A percentile compares a stretch with the other conserved stretches of the same genome.
phyloP scores from a whole-genome alignment of 2,797 vertebrate genomes.

The Neosilurus mollespiculum region DNA sequence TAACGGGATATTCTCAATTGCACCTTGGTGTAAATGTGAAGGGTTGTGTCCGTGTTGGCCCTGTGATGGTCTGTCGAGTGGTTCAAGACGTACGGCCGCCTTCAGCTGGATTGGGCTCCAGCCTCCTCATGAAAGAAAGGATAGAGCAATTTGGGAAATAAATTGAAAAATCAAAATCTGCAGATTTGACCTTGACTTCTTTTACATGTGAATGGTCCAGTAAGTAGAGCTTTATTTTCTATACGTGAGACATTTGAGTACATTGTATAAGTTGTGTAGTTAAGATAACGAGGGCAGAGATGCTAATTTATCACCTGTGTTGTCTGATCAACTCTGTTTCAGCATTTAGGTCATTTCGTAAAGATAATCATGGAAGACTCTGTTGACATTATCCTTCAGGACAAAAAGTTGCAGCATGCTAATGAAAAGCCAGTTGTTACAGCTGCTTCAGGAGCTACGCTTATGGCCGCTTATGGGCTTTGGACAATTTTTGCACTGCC shows the following conservation, averaged over 20 bases:
- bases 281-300: not conserved
- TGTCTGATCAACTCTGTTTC: not conserved
- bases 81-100: too few species aligned
- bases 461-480: constrained; percentile 69
- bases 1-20: too few species aligned
- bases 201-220: not conserved
- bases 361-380: constrained; percentile 71
- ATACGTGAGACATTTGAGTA: not conserved
- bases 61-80: too few species aligned
- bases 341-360: constrained; percentile 7
- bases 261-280: not conserved
- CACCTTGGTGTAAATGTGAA: too few species aligned
- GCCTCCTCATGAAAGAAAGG: too few species aligned
- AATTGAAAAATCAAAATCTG: not conserved
- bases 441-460: constrained; percentile 56
- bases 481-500: constrained; percentile 73
- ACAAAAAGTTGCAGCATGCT: constrained; percentile 48
- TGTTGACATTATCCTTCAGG: constrained; percentile 72
- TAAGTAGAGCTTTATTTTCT: constrained; percentile 7
- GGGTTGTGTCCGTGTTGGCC: too few species aligned
- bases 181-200: not conserved
- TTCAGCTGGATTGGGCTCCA: too few species aligned
- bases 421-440: constrained; percentile 57
- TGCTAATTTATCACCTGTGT: not conserved
- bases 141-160: too few species aligned